Evolutionary conservation across 2,888 invertebrate genomes (phyloP), one percentile per base, ranked within the genome.

Genomic region (Trypoxylon attenuatum): DNA sequence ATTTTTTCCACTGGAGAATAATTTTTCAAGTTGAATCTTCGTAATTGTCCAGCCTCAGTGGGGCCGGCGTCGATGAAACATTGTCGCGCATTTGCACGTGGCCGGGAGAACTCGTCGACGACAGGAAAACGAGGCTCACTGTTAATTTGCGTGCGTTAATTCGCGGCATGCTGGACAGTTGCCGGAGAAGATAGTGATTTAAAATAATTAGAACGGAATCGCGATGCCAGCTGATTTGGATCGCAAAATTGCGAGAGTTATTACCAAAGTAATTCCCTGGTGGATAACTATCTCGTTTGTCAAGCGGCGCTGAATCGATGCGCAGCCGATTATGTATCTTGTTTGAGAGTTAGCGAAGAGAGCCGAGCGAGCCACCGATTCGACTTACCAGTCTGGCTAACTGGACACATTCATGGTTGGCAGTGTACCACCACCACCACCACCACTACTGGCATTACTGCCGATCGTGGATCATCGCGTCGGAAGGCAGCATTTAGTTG

Each of bases 291-390:
- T 66, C 72, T 61, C 58, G 62, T 58, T 67, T 64, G 70, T 61
- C 61, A 55, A 66, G 58, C 64, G 52, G 22, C 64, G 64, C 60
- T 70, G 74, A 74, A 77, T 78, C 69, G 76, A 78, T 78, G 73
- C 69, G 71, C 76, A 67, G 51, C 65, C 73, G 73, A 69, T 73
- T 70, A 70, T 71, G 70, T n/a, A n/a, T n/a, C n/a, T n/a, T n/a
- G n/a, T n/a, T 72, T 59, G 57, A 62, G 46, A 60, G 38, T 64
- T 53, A 13, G 15, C 38, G 18, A 19, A 19, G 16, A 13, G 39
- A 45, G 45, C 59, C 60, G 52, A 52, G 46, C 27, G 59, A 41
- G 53, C 60, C 54, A 60, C 50, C 55, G 47, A 47, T 49, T 51
- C 45, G 43, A 51, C 33, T 29, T 39, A 29, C 49, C 59, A 49